Base-by-base conservation (phyloP, 1,140 invertebrate genomes). In the Drosophila saltans region DNA sequence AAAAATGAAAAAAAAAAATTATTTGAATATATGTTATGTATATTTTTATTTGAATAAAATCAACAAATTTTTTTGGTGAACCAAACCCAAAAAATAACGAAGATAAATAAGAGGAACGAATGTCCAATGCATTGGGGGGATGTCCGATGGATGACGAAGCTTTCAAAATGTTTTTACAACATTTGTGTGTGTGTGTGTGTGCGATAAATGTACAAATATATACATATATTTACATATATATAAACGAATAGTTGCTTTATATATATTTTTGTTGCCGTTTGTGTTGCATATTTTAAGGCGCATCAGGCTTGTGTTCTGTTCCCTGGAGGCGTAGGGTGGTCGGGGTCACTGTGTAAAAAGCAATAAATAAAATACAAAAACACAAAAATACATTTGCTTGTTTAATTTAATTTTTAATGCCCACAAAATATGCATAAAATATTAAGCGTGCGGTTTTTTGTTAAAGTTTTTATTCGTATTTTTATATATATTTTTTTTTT, bases 401-500 rank as follows among this genome's bases (percentile, higher is more conserved):
- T 88, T 86, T 86, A 86, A 88, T 88, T 88, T 89, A 88, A 88
- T 88, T 89, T 88, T 88, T 88, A 88, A 89, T 88, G 83, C 84
- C 76, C 83, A 89, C 84, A 83, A 88, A 86, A 88, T 88, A 88
- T 88, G 84, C 84, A 88, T 85, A 85, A 85, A 85, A 85, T 82
- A 85, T 85, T 79, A 85, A 83, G 80, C 72, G 77, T 76, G 69
- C 63, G 69, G 63, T 77, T 69, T 59, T 66, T 80, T 66, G 72
- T 75, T 69, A 69, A 76, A 76, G 59, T 69, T 76, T 57, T 61
- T 40, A 55, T 61, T n/a, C 58, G 63, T 10, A 61, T 60, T 45
- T 6, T 28, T 33, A 48, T 45, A 9, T 33, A 1, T n/a, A 28
- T 21, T 30, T 55, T 5, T 68, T 24, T 67, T 58, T 36, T 45